A percentile compares a stretch with the other conserved stretches of the same genome.
Evolutionary conservation across 2,888 invertebrate species (phyloP).

Genomic region (Diaprepes abbreviatus): DNA sequence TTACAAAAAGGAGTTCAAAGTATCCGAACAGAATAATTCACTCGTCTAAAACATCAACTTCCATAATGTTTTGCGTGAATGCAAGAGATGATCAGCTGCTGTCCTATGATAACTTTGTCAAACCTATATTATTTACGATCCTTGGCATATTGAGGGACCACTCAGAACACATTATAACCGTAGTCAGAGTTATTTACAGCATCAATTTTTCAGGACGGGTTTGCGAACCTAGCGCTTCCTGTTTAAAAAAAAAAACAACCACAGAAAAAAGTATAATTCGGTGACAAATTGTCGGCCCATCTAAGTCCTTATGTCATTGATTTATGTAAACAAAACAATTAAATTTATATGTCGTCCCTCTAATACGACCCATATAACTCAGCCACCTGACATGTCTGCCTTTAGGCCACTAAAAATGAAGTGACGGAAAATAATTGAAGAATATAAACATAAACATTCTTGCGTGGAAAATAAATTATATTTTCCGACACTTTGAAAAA

Average conservation of each 20-base stretch:
- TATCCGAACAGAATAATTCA: conserved; percentile 57
- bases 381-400: neutral
- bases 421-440: no score
- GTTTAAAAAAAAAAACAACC: conserved; percentile 5
- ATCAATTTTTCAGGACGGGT: conserved; percentile 7
- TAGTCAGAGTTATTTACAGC: neutral
- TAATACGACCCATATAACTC: conserved; percentile 9
- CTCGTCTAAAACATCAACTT: no score
- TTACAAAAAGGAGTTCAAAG: conserved; percentile 49
- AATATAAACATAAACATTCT: neutral
- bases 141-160: neutral
- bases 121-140: conserved; percentile 1
- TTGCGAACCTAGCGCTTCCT: neutral
- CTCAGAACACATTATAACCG: conserved; percentile 1
- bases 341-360: conserved; percentile 5
- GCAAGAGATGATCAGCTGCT: neutral
- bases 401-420: conserved; percentile 10
- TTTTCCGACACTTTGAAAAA: neutral
- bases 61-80: conserved; percentile 27
- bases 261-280: neutral
- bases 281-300: conserved; percentile 1
- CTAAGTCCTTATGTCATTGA: neutral
- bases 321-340: no score
- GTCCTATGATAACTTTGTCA: conserved; percentile 4
- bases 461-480: neutral